These are phyloP conservation scores for Gambusia yucatana DNA, from an alignment of 2,797 vertebrate genomes.

Conservation along the genomic window DNA sequence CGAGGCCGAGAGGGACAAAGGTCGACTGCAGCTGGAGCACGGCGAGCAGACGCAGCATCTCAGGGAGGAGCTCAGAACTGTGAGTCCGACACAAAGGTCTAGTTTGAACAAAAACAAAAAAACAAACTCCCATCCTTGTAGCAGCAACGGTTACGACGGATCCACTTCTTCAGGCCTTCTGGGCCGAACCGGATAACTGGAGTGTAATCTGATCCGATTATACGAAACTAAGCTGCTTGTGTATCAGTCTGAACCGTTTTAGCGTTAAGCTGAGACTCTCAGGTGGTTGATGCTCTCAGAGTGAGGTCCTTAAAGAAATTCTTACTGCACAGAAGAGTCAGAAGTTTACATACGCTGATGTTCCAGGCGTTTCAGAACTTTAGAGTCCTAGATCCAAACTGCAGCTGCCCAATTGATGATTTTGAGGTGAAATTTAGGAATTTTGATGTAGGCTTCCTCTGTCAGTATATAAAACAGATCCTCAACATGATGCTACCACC, in stretches of 20 bases:
- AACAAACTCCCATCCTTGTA: not conserved
- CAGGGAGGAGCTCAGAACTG: constrained; percentile 76
- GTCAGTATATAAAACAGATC: not conserved
- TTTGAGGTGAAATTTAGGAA: not conserved
- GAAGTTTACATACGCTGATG: not conserved
- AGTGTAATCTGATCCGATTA: constrained; percentile 37
- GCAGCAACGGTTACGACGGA: constrained; percentile 7
- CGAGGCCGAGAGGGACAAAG: constrained; percentile 74
- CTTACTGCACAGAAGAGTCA: not conserved
- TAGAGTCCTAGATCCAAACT: not conserved
- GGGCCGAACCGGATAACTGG: constrained; percentile 24
- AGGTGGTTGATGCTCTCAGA: constrained; percentile 16
- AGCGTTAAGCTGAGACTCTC: constrained; percentile 31
- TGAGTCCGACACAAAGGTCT: constrained; percentile 59
- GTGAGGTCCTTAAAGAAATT: not conserved
- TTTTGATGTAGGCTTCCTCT: not conserved
- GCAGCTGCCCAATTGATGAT: not conserved
- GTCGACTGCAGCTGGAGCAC: constrained; percentile 65
- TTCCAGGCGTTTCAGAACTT: not conserved
- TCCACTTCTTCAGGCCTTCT: constrained; percentile 16
- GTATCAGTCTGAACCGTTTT: constrained; percentile 35
- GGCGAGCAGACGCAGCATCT: constrained; percentile 70
- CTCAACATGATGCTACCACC: not conserved
- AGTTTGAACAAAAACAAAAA: too few species aligned
- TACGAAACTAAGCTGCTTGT: constrained; percentile 34